A percentile compares a stretch with the other conserved stretches of the same genome.
Conservation (phyloP, 2,113 vertebrate species). For the Solenodon paradoxus region DNA sequence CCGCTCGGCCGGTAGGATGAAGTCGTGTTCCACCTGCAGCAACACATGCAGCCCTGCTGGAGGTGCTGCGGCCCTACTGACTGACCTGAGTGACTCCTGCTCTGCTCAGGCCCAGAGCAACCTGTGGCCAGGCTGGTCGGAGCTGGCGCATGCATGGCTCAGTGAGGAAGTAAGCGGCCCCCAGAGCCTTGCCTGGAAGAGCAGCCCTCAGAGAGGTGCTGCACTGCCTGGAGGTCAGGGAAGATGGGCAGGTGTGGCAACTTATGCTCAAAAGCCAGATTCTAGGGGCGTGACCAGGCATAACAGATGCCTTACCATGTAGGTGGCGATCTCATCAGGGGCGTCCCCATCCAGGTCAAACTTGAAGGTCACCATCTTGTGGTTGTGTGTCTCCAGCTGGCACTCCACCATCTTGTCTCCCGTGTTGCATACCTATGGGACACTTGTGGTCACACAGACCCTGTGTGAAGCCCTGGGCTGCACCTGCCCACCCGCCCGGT, state of each 20-base stretch:
- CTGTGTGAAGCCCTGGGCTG: background rate
- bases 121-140: background rate
- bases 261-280: background rate
- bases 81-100: background rate
- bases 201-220: too few species aligned
- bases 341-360: slow-evolving; percentile 98
- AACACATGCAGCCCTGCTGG: background rate
- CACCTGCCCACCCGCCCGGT: background rate
- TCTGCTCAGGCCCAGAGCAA: background rate
- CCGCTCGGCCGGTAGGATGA: slow-evolving; percentile 94
- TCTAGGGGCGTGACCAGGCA: background rate
- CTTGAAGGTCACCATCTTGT: slow-evolving; percentile 99
- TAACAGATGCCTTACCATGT: slow-evolving; percentile 89
- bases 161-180: too few species aligned
- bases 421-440: slow-evolving; percentile 91
- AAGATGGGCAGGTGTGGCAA: background rate
- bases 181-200: too few species aligned
- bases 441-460: background rate
- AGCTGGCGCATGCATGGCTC: too few species aligned
- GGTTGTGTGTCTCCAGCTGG: slow-evolving; percentile 98
- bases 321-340: slow-evolving; percentile 96
- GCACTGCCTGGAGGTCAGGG: rapidly evolving
- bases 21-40: slow-evolving; percentile 94
- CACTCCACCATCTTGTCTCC: slow-evolving; percentile 99
- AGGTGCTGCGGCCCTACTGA: background rate